These are phyloP conservation scores for Chloroceryle amazona DNA, from an alignment of 2,797 vertebrate genomes.

Conservation along the genomic window DNA sequence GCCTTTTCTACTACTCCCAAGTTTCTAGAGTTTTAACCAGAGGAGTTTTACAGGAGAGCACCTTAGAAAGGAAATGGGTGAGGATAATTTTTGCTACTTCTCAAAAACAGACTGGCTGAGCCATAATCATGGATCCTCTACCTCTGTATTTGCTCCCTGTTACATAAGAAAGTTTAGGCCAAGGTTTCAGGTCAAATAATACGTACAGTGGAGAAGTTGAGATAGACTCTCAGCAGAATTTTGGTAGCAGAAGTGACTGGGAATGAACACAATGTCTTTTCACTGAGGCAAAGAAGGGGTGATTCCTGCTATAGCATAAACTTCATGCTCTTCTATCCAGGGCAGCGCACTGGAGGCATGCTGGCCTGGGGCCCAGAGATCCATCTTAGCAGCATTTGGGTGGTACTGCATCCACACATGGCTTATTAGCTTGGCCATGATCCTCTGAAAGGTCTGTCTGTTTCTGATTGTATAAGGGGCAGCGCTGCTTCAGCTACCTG, in stretches of 20 bases:
- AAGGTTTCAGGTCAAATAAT: background rate
- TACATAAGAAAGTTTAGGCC: background rate
- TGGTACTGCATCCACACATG: rapidly evolving
- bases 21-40: background rate
- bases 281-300: background rate
- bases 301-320: background rate
- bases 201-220: background rate
- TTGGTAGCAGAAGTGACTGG: background rate
- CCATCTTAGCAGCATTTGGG: background rate
- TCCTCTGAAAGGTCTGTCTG: background rate
- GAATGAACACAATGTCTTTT: background rate
- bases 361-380: background rate
- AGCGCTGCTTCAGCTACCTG: background rate
- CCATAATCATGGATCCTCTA: background rate
- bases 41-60: background rate
- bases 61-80: background rate
- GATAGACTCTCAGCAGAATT: background rate
- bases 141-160: background rate
- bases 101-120: background rate
- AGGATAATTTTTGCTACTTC: background rate
- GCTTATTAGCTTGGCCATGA: background rate
- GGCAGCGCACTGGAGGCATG: background rate
- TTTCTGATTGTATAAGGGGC: background rate
- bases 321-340: background rate
- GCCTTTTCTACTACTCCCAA: background rate